These are phyloP conservation scores for Myripristis jacobus DNA, from an alignment of 2,797 vertebrate species.

Conservation along the genomic window DNA sequence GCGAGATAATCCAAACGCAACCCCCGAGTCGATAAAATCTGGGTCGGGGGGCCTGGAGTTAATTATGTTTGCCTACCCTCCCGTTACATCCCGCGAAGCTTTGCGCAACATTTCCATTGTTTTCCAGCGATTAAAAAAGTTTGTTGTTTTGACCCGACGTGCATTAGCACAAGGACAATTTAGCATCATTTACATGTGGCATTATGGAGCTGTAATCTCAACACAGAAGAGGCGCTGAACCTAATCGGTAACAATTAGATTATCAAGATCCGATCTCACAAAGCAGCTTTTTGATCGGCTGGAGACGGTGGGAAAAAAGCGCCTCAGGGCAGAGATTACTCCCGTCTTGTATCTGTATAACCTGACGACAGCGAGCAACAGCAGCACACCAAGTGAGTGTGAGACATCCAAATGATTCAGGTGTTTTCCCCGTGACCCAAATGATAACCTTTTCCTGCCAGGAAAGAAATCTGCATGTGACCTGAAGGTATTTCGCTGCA, in stretches of 20 bases:
- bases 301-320: not conserved
- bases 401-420: constrained; percentile 29
- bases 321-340: constrained; percentile 27
- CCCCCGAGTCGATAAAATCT: constrained; percentile 13
- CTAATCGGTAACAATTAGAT: not conserved
- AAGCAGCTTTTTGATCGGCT: not conserved
- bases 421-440: constrained; percentile 31
- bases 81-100: constrained; percentile 2
- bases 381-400: not conserved
- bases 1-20: not conserved
- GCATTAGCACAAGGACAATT: not conserved
- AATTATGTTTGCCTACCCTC: constrained; percentile 11
- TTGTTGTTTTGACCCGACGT: not conserved
- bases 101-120: constrained; percentile 2
- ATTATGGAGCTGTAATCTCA: too few species aligned
- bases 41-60: constrained; percentile 23
- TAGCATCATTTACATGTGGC: too few species aligned
- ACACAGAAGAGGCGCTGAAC: too few species aligned
- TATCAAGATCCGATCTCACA: not conserved
- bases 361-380: not conserved
- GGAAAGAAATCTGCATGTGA: not conserved
- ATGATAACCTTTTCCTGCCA: constrained; percentile 28
- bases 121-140: not conserved
- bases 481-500: constrained; percentile 16
- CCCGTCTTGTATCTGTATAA: not conserved